phyloP scores from a whole-genome alignment of 2,113 vertebrate species.

The Actenoides lindsayi region DNA sequence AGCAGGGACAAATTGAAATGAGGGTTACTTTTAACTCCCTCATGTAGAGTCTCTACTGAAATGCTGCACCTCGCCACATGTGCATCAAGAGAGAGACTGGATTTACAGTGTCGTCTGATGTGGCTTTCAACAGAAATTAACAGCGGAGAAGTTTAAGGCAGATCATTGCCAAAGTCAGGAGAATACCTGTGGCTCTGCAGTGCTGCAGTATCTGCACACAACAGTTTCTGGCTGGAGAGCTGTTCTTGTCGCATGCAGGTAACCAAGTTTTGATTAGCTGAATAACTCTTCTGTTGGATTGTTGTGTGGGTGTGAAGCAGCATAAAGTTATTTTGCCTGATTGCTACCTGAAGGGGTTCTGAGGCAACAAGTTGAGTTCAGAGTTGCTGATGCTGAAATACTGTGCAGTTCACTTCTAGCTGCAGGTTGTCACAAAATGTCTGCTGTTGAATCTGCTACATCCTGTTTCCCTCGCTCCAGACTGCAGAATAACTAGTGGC shows the following conservation, averaged over 20 bases:
- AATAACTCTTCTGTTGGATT: not conserved
- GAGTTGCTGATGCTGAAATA: not conserved
- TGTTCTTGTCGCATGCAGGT: not conserved
- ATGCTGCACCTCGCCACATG: fast-evolving
- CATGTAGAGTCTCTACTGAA: not conserved
- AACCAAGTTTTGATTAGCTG: not conserved
- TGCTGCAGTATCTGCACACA: not conserved
- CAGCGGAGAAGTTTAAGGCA: not conserved
- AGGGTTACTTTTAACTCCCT: not conserved
- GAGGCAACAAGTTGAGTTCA: not conserved
- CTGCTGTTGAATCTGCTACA: not conserved
- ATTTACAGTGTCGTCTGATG: not conserved
- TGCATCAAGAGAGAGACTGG: not conserved
- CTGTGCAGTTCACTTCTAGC: not conserved
- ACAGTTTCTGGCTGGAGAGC: not conserved
- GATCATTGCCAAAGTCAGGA: not conserved
- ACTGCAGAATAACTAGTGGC: not conserved
- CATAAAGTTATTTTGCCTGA: not conserved
- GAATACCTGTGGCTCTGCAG: not conserved
- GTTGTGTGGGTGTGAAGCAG: not conserved
- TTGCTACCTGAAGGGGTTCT: not conserved
- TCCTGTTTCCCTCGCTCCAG: not conserved
- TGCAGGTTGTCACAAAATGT: not conserved
- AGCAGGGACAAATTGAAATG: not conserved
- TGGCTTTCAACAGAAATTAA: not conserved